Base-by-base conservation (phyloP, 2,113 vertebrate species). In the Takifugu bimaculatus region DNA sequence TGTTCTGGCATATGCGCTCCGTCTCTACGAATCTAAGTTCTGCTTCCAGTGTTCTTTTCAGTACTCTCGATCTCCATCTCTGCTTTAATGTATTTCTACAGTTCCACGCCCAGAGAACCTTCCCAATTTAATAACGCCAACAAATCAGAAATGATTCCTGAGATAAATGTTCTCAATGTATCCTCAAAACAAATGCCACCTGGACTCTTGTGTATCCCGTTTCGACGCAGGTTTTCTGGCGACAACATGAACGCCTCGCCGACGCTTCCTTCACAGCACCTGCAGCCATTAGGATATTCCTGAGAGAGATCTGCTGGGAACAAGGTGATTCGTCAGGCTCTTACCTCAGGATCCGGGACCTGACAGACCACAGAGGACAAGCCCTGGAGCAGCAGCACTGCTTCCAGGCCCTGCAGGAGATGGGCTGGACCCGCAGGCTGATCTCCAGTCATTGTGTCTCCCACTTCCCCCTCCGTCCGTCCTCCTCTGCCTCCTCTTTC, bases 271-370 rank as follows among this genome's bases (percentile, higher is more conserved):
- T 39, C 9, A 39, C 29, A 43, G 44, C 13, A 13, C 58, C 66
- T 43, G 63, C 78, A 52, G 66, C 14, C 57, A 42, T 25, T 32
- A 27, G 51, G 67, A 74, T 43, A 29, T 60, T 54, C 47, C 55
- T 54, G 39, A 72, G 48, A 51, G 50, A 53, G 59, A 71, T 60
- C 55, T 69, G 75, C 69, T 60, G 75, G 74, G 51, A 72, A 80
- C n/a, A 56, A 20, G n/a, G 13, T 47, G 62, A 26, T 59, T 51
- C 35, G 54, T 72, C 28, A 47, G 60, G 42, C 26, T 81, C 91
- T 90, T 91, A 92, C 91, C 91, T 90, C 91, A 15, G 91, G 91
- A 63, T 92, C 91, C 26, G 89, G 89, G 69, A 90, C 54, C 83
- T 92, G 91, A 35, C 90, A 89, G 50, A 85, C 72, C 2, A 84